These are phyloP conservation scores for Campoplex capitator DNA, from an alignment of 2,888 invertebrate species.

Conservation along the genomic window DNA sequence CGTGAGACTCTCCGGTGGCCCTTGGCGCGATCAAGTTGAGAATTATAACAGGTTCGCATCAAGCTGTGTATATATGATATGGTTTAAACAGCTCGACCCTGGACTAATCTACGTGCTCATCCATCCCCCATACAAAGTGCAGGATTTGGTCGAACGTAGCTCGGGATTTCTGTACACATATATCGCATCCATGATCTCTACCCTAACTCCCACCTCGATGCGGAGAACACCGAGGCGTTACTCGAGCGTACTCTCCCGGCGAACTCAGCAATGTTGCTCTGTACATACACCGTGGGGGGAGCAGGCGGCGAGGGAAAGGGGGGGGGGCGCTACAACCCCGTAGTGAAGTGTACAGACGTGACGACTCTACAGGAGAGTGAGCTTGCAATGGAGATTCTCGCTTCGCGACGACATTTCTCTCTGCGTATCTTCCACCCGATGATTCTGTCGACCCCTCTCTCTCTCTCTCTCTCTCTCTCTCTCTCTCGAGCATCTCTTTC, in stretches of 20 bases:
- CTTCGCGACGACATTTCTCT: slow-evolving; percentile 52
- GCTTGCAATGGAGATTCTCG: slow-evolving; percentile 27
- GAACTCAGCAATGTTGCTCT: slow-evolving; percentile 36
- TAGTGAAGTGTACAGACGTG: slow-evolving; percentile 31
- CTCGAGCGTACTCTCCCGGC: slow-evolving; percentile 44
- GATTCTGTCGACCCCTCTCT: slow-evolving; percentile 23
- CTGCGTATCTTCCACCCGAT: slow-evolving; percentile 56
- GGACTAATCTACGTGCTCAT: slow-evolving; percentile 51
- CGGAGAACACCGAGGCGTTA: slow-evolving; percentile 5
- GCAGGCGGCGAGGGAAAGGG: too few species aligned
- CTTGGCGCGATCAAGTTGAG: slow-evolving; percentile 17
- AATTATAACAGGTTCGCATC: slow-evolving; percentile 30
- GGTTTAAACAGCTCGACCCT: slow-evolving; percentile 42
- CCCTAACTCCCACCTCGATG: slow-evolving; percentile 18
- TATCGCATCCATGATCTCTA: slow-evolving; percentile 26
- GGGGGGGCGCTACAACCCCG: slow-evolving; percentile 1
- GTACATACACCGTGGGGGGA: not conserved
- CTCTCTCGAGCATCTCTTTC: not conserved
- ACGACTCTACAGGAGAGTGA: slow-evolving; percentile 35
- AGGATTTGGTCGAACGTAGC: slow-evolving; percentile 46
- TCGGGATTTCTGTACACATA: slow-evolving; percentile 33
- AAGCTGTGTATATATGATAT: slow-evolving; percentile 24
- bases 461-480: not conserved
- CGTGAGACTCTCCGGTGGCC: not conserved
- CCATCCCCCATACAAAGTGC: slow-evolving; percentile 47